A percentile compares a stretch with the other conserved stretches of the same genome.
Conservation (phyloP, 2,797 vertebrate species). For the Oryzias sinensis region DNA sequence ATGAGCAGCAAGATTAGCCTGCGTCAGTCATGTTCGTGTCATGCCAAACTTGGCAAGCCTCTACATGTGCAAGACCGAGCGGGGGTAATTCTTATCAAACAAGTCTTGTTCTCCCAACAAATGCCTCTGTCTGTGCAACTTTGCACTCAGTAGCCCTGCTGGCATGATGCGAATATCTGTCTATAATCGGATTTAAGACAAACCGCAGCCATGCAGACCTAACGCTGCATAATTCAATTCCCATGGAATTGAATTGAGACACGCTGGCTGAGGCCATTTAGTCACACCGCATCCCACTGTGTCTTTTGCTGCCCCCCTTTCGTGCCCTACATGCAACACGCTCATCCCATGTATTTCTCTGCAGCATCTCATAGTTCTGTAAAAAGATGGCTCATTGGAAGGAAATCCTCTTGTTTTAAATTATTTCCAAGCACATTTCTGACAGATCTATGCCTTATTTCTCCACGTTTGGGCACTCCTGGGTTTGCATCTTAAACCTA, state of each 20-base stretch:
- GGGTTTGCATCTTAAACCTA: slow-evolving; percentile 6
- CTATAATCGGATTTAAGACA: slow-evolving; percentile 74
- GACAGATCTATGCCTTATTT: slow-evolving; percentile 20
- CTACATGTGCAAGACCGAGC: slow-evolving; percentile 11
- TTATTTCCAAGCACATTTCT: slow-evolving; percentile 53
- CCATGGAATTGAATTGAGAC: slow-evolving; percentile 74
- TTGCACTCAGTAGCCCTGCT: slow-evolving; percentile 50
- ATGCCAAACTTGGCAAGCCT: slow-evolving; percentile 31
- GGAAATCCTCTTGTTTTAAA: slow-evolving; percentile 52
- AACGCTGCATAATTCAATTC: slow-evolving; percentile 77
- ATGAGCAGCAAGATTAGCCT: slow-evolving; percentile 42
- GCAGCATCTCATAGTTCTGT: slow-evolving; percentile 38
- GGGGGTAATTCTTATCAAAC: slow-evolving; percentile 61
- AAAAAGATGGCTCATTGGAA: slow-evolving; percentile 31
- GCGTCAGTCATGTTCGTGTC: slow-evolving; percentile 45
- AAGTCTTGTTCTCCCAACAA: slow-evolving; percentile 68
- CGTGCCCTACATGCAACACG: slow-evolving; percentile 13
- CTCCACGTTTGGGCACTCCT: not conserved
- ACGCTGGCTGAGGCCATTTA: slow-evolving; percentile 62
- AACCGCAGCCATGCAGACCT: slow-evolving; percentile 73
- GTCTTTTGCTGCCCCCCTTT: slow-evolving; percentile 18
- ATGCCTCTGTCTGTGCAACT: slow-evolving; percentile 51
- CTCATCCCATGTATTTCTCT: slow-evolving; percentile 10
- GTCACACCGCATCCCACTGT: slow-evolving; percentile 12
- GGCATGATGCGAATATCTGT: slow-evolving; percentile 42